phyloP scores from a whole-genome alignment of 2,888 invertebrate genomes.

The Drosophila multiciliata region DNA sequence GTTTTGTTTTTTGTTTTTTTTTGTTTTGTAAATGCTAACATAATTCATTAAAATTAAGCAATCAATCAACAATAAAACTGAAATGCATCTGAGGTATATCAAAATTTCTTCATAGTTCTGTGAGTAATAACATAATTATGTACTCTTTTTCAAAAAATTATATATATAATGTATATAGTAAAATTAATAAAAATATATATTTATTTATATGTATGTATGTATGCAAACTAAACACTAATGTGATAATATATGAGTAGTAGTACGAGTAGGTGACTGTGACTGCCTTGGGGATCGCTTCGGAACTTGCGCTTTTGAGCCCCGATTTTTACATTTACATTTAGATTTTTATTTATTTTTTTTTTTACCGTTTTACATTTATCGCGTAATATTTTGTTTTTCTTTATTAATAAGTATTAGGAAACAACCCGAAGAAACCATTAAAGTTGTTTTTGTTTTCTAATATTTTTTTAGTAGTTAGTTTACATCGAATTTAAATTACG shows the following conservation, averaged over 20 bases:
- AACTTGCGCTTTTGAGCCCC: not conserved
- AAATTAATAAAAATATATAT: slow-evolving; percentile 20
- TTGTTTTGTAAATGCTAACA: slow-evolving; percentile 26
- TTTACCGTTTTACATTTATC: slow-evolving; percentile 35
- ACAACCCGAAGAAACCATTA: slow-evolving; percentile 77
- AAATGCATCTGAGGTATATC: slow-evolving; percentile 85
- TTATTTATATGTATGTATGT: slow-evolving; percentile 20
- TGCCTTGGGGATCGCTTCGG: slow-evolving; percentile 27
- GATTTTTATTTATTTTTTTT: slow-evolving; percentile 5
- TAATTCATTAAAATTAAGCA: slow-evolving; percentile 74
- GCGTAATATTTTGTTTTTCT: slow-evolving; percentile 10
- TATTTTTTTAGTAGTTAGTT: slow-evolving; percentile 20
- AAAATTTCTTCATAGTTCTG: slow-evolving; percentile 84
- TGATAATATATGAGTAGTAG: slow-evolving; percentile 71
- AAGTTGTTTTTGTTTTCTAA: slow-evolving; percentile 49
- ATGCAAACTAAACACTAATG: slow-evolving; percentile 68
- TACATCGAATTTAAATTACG: slow-evolving; percentile 39
- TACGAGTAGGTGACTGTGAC: slow-evolving; percentile 69
- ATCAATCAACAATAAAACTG: slow-evolving; percentile 83
- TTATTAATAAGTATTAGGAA: slow-evolving; percentile 57
- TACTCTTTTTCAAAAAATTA: slow-evolving; percentile 61
- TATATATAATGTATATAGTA: slow-evolving; percentile 22
- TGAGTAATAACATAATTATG: slow-evolving; percentile 56
- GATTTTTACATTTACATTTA: slow-evolving; percentile 34
- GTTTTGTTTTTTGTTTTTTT: not conserved